Evolutionary conservation across 2,797 vertebrate species (phyloP).

Genomic region (Hoplostethus mediterraneus): DNA sequence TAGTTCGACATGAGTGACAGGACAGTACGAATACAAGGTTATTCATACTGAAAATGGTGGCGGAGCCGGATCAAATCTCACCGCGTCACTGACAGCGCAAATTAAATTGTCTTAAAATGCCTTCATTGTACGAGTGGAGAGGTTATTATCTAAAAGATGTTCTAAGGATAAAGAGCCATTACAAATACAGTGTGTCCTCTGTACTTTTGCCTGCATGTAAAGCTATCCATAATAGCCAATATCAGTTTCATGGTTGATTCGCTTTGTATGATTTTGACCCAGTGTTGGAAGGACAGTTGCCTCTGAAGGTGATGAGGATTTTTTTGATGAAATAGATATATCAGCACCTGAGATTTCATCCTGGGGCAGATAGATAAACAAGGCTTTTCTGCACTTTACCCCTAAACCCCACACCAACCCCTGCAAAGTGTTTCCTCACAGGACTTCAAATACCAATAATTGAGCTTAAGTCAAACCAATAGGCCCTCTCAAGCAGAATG

Average conservation of each 20-base stretch:
- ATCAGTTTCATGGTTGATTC: conserved; percentile 64
- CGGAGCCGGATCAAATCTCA: conserved; percentile 67
- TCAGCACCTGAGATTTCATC: conserved; percentile 20
- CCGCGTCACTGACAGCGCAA: conserved; percentile 57
- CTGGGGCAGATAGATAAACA: conserved; percentile 29
- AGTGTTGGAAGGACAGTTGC: conserved; percentile 26
- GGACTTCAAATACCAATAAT: conserved; percentile 54
- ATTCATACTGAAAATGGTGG: conserved; percentile 52
- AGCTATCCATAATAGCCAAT: conserved; percentile 37
- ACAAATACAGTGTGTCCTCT: conserved; percentile 62
- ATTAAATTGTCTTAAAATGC: conserved; percentile 65
- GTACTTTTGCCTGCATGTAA: conserved; percentile 33
- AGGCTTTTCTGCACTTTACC: conserved; percentile 44
- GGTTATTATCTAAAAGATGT: conserved; percentile 74
- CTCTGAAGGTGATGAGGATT: conserved; percentile 30
- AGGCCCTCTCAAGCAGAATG: conserved; percentile 54
- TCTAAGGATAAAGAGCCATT: conserved; percentile 51
- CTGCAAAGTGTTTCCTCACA: conserved; percentile 50
- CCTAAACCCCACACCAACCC: conserved; percentile 42
- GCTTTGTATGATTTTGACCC: conserved; percentile 39
- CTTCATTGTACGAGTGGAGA: conserved; percentile 57
- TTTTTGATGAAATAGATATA: conserved; percentile 34
- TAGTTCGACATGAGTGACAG: conserved; percentile 65
- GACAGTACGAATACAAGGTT: conserved; percentile 64
- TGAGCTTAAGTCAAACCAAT: conserved; percentile 61